Evolutionary conservation across 2,888 invertebrate species (phyloP).

Genomic region (Tachina lurida): DNA sequence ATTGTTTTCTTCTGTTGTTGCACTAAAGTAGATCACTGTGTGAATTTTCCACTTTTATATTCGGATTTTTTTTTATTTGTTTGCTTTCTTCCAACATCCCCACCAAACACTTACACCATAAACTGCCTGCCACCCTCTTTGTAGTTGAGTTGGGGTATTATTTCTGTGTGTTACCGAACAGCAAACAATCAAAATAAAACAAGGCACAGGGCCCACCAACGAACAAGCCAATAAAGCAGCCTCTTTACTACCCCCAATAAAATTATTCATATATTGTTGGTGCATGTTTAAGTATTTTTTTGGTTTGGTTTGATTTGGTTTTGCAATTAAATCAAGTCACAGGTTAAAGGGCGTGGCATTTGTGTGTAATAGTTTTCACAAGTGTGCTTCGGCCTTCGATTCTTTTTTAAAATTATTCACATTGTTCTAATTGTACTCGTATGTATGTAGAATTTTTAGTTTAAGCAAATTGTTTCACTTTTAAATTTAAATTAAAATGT

Average conservation of each 20-base stretch:
- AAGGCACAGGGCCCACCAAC: constrained; percentile 10
- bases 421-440: not conserved
- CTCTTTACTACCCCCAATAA: constrained; percentile 37
- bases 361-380: constrained; percentile 34
- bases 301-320: constrained; percentile 28
- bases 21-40: constrained; percentile 67
- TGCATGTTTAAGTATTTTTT: constrained; percentile 58
- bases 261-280: constrained; percentile 23
- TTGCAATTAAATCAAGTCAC: constrained; percentile 52
- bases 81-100: constrained; percentile 26
- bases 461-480: constrained; percentile 16
- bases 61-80: constrained; percentile 9
- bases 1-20: constrained; percentile 33
- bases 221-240: constrained; percentile 14
- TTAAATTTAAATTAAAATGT: constrained; percentile 44
- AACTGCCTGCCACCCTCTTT: constrained; percentile 35
- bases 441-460: constrained; percentile 8
- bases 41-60: constrained; percentile 60
- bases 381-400: constrained; percentile 39
- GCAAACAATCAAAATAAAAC: not conserved
- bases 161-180: constrained; percentile 7
- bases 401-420: constrained; percentile 27
- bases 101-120: constrained; percentile 35
- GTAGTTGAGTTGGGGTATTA: constrained; percentile 20
- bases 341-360: constrained; percentile 66